Conservation (phyloP, 2,113 vertebrate species). For the Mus pahari region DNA sequence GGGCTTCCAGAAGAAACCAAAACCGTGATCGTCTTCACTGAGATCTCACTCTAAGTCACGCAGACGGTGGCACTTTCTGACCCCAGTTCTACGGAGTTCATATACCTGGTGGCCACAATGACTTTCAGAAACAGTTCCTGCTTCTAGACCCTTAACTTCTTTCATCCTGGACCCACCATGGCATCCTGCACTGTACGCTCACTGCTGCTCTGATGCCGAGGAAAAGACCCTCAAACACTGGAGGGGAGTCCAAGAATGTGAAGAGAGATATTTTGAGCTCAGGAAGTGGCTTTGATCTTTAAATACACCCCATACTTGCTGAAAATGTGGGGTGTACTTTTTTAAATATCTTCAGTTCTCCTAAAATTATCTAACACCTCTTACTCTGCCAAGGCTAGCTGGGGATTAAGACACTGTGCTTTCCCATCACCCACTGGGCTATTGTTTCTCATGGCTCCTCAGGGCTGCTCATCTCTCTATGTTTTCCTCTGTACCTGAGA, state of each 20-base stretch:
- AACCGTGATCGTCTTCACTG: not conserved
- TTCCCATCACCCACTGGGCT: not conserved
- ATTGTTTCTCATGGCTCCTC: not conserved
- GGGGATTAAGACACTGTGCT: not conserved
- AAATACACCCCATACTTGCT: not conserved
- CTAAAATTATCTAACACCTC: not conserved
- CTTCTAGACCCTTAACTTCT: not conserved
- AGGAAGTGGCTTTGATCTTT: not conserved
- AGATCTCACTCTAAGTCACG: not conserved
- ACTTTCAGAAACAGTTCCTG: not conserved
- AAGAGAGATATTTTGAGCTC: not conserved
- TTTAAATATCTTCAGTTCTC: not conserved
- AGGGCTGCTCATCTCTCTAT: not conserved
- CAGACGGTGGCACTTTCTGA: not conserved
- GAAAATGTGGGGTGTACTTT: not conserved
- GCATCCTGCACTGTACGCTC: accelerated
- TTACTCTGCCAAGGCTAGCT: not conserved
- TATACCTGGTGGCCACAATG: accelerated
- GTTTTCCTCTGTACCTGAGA: not conserved
- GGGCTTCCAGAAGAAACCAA: not conserved
- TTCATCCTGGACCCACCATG: accelerated
- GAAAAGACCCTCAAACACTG: not conserved
- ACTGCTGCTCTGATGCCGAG: accelerated
- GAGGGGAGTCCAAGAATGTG: not conserved
- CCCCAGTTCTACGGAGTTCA: not conserved